A percentile compares a stretch with the other conserved stretches of the same genome.
Conservation (phyloP, 2,888 invertebrate species). For the Trichogramma evanescens region DNA sequence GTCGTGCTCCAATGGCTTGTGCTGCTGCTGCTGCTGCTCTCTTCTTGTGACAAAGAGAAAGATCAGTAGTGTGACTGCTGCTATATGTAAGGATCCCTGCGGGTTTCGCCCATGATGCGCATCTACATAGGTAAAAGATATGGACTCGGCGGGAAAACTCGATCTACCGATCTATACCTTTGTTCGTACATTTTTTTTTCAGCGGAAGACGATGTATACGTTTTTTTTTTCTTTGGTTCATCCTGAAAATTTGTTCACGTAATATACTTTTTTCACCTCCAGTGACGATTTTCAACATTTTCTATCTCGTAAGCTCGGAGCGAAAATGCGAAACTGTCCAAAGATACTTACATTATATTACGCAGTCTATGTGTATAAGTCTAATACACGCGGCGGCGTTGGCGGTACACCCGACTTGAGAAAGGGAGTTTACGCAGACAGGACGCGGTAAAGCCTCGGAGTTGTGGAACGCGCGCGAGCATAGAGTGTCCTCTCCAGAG, state of each 20-base stretch:
- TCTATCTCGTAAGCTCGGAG: no score
- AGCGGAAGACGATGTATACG: no score
- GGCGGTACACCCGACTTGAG: conserved; percentile 33
- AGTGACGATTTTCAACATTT: no score
- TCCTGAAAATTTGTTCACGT: no score
- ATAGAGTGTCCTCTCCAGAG: conserved; percentile 28
- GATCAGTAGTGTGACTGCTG: conserved; percentile 37
- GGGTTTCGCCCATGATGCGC: background rate
- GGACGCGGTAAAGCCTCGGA: conserved; percentile 44
- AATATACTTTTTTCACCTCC: no score
- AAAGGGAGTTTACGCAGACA: conserved; percentile 46
- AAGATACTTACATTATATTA: no score
- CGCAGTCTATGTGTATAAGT: conserved; percentile 16
- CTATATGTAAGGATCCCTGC: conserved; percentile 3
- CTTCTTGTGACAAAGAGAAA: conserved; percentile 37
- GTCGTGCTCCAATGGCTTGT: conserved; percentile 36
- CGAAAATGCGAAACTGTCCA: no score
- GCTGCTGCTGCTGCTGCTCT: no score
- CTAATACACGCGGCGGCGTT: background rate
- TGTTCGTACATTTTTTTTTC: no score
- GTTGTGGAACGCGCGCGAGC: conserved; percentile 37
- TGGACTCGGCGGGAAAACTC: no score
- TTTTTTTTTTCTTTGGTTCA: no score
- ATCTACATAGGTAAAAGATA: background rate
- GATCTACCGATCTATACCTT: no score